Conservation (phyloP, 2,113 vertebrate genomes). For the Antigone vipio region DNA sequence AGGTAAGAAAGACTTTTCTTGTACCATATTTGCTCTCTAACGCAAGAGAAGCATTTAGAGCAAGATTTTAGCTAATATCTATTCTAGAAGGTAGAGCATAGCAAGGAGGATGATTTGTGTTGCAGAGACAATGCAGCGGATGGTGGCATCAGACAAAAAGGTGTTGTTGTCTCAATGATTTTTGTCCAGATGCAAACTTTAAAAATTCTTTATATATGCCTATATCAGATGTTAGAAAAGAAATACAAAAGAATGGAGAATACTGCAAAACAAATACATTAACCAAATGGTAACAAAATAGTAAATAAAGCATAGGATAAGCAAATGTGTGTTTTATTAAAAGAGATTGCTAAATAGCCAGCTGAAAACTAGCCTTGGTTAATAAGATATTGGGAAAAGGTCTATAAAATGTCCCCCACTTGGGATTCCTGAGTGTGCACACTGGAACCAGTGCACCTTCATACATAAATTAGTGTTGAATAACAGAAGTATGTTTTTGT, state of each 20-base stretch:
- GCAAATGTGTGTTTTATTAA: neutral
- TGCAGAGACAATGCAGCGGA: neutral
- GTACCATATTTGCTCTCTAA: neutral
- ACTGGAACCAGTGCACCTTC: neutral
- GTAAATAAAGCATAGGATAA: neutral
- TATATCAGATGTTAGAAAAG: neutral
- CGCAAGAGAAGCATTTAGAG: neutral
- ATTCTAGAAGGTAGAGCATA: neutral
- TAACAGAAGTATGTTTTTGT: neutral
- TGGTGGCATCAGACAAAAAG: slow-evolving; percentile 12
- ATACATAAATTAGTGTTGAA: neutral
- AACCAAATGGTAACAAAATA: neutral
- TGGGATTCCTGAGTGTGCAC: neutral
- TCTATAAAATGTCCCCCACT: neutral
- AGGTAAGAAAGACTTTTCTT: neutral
- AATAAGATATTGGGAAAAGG: neutral
- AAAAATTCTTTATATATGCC: neutral
- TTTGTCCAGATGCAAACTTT: neutral
- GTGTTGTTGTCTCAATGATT: neutral
- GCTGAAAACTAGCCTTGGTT: neutral
- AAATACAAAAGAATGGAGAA: slow-evolving; percentile 16
- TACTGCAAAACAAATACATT: neutral
- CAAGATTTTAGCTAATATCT: neutral
- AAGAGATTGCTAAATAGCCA: neutral
- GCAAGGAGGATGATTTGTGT: neutral